A percentile compares a stretch with the other conserved stretches of the same genome.
These are phyloP conservation scores for Mythimna loreyi DNA, from an alignment of 2,888 invertebrate species.

Conservation along the genomic window DNA sequence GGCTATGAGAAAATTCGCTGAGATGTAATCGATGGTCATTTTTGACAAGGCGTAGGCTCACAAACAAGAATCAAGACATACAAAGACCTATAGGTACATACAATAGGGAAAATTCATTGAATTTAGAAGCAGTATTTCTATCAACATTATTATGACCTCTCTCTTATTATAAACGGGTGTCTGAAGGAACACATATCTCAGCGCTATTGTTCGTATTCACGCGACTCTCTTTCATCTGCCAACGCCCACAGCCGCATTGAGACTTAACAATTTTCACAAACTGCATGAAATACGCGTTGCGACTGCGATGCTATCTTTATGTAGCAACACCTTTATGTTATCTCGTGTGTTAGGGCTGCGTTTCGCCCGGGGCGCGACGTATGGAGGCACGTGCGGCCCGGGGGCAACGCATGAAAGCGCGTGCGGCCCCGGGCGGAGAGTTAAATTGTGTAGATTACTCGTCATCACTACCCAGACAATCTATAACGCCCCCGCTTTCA, in stretches of 20 bases:
- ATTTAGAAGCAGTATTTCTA: slow-evolving; percentile 44
- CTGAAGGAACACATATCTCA: slow-evolving; percentile 51
- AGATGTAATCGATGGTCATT: slow-evolving; percentile 24
- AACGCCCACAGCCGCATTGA: slow-evolving; percentile 52
- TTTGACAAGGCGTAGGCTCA: slow-evolving; percentile 18
- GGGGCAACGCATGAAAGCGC: slow-evolving; percentile 53
- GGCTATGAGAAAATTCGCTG: slow-evolving; percentile 21
- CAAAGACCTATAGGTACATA: slow-evolving; percentile 23
- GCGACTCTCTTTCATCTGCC: slow-evolving; percentile 51
- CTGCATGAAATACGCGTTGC: slow-evolving; percentile 37
- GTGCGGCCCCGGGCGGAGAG: slow-evolving; percentile 49
- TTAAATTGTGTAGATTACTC: slow-evolving; percentile 69
- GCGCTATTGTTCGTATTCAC: slow-evolving; percentile 44
- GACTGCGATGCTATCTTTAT: slow-evolving; percentile 53
- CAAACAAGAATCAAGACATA: slow-evolving; percentile 9
- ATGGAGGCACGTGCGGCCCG: slow-evolving; percentile 55
- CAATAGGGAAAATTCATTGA: slow-evolving; percentile 44
- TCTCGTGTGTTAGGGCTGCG: slow-evolving; percentile 44
- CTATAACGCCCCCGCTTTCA: slow-evolving; percentile 47
- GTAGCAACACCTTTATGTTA: slow-evolving; percentile 56
- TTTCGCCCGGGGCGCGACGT: slow-evolving; percentile 40
- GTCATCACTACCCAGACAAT: slow-evolving; percentile 67
- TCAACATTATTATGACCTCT: slow-evolving; percentile 47
- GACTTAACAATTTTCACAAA: slow-evolving; percentile 44
- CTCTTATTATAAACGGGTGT: slow-evolving; percentile 45